These are phyloP conservation scores for Antheraea pernyi DNA, from an alignment of 1,140 invertebrate genomes.

Conservation along the genomic window DNA sequence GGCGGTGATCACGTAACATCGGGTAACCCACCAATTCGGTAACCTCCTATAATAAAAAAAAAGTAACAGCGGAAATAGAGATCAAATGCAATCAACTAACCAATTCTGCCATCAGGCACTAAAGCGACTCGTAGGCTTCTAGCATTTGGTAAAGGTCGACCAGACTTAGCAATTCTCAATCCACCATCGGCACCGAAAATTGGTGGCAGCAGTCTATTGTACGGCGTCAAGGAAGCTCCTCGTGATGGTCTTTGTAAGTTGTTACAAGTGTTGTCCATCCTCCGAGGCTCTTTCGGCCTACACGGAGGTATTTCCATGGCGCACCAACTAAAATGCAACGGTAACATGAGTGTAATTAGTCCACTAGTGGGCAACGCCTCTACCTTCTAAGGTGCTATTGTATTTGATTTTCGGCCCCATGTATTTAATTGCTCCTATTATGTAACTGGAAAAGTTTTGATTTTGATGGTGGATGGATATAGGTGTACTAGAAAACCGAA, in stretches of 20 bases:
- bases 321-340: slow-evolving; percentile 8
- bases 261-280: slow-evolving; percentile 14
- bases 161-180: slow-evolving; percentile 6
- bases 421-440: too few species aligned
- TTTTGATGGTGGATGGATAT: too few species aligned
- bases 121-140: slow-evolving; percentile 11
- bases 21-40: too few species aligned
- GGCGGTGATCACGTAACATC: too few species aligned
- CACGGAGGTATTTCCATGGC: neutral
- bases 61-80: neutral
- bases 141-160: slow-evolving; percentile 10
- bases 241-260: neutral
- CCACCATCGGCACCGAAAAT: slow-evolving; percentile 9
- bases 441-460: too few species aligned
- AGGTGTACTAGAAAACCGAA: too few species aligned
- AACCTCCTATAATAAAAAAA: too few species aligned
- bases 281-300: neutral
- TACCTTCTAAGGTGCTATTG: too few species aligned
- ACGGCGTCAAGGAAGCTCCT: slow-evolving; percentile 6
- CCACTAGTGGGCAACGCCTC: too few species aligned
- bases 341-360: too few species aligned
- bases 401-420: too few species aligned
- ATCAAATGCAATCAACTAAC: neutral
- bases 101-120: slow-evolving; percentile 13
- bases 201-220: slow-evolving; percentile 5